Conservation (phyloP, 2,888 invertebrate species). For the Philopedon plagiatum region DNA sequence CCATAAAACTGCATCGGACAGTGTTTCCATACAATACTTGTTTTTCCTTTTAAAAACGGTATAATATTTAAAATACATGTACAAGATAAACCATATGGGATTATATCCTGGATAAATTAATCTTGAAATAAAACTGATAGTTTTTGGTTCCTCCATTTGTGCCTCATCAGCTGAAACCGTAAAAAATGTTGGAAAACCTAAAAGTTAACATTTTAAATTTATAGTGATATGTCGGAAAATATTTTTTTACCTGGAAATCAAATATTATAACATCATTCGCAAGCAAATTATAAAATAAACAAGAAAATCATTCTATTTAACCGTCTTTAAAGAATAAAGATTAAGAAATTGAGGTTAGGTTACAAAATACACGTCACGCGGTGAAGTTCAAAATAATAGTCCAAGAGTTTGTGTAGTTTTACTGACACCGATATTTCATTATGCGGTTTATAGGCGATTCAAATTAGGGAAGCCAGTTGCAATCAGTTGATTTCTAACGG, state of each 20-base stretch:
- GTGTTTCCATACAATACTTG: conserved; percentile 54
- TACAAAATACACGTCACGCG: neutral
- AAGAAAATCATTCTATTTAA: neutral
- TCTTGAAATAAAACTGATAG: conserved; percentile 40
- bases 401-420: too few species aligned
- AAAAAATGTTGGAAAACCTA: neutral
- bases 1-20: conserved; percentile 55
- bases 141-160: neutral
- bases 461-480: too few species aligned
- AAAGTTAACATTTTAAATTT: neutral
- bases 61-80: conserved; percentile 63
- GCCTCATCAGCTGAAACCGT: too few species aligned
- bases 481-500: too few species aligned
- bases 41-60: conserved; percentile 57
- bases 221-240: neutral
- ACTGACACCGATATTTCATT: too few species aligned
- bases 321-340: neutral
- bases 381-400: too few species aligned
- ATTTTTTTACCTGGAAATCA: neutral
- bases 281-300: neutral
- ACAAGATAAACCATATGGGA: conserved; percentile 62
- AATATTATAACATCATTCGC: neutral
- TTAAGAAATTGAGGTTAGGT: neutral
- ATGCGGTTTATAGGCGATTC: too few species aligned
- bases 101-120: conserved; percentile 58